These are phyloP conservation scores for Phyllotis vaccarum DNA, from an alignment of 2,797 vertebrate species.

Conservation along the genomic window DNA sequence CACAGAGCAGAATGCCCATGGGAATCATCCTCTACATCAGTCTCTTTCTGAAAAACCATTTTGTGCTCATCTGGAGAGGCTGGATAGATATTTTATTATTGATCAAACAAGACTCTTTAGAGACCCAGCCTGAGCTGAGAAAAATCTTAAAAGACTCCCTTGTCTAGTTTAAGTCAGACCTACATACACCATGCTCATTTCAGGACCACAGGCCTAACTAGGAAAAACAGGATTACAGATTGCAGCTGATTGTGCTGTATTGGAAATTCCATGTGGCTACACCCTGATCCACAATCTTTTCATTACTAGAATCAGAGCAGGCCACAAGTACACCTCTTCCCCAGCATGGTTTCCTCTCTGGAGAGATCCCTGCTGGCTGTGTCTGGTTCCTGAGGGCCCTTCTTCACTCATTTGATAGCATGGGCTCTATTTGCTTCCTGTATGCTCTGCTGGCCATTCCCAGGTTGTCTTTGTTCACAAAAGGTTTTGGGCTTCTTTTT, in stretches of 20 bases:
- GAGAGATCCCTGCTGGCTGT: not conserved
- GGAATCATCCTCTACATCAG: not conserved
- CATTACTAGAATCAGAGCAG: not conserved
- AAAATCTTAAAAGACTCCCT: conserved; percentile 68
- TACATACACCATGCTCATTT: conserved; percentile 45
- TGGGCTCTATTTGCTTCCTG: not conserved
- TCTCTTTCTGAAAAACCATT: conserved; percentile 56
- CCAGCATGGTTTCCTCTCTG: not conserved
- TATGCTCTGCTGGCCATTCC: not conserved
- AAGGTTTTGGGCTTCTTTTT: not conserved
- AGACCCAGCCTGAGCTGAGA: conserved; percentile 58
- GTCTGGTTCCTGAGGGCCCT: not conserved
- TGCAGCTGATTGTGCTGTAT: not conserved
- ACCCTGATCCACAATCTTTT: accelerated
- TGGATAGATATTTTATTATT: conserved; percentile 66
- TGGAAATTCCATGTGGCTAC: not conserved
- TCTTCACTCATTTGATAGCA: not conserved
- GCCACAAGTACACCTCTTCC: not conserved
- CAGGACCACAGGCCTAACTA: conserved; percentile 17
- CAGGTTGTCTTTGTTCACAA: not conserved
- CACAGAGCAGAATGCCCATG: not conserved
- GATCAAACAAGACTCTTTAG: conserved; percentile 65
- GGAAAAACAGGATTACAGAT: not conserved
- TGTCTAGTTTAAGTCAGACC: not conserved
- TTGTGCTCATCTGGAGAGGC: conserved; percentile 53